These are phyloP conservation scores for Tinea pellionella DNA, from an alignment of 2,888 invertebrate genomes.

Conservation along the genomic window DNA sequence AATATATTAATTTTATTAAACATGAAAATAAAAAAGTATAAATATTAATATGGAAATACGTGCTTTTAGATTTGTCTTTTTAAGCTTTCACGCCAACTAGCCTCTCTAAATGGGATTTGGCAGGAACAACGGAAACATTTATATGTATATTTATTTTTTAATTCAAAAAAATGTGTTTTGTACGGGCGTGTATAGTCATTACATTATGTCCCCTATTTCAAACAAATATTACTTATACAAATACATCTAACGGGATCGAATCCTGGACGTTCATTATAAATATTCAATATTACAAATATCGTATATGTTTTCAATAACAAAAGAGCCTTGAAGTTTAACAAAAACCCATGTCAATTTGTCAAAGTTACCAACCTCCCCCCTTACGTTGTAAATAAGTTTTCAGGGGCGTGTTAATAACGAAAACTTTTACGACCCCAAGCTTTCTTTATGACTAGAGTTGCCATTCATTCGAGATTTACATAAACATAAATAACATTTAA, in stretches of 20 bases:
- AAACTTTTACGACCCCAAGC: slow-evolving; percentile 7
- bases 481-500: too few species aligned
- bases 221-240: too few species aligned
- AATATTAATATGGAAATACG: too few species aligned
- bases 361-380: not conserved
- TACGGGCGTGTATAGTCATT: too few species aligned
- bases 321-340: not conserved
- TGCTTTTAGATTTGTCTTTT: too few species aligned
- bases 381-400: slow-evolving; percentile 9
- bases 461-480: not conserved
- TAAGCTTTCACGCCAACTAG: not conserved
- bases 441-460: slow-evolving; percentile 2
- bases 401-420: slow-evolving; percentile 8
- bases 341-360: slow-evolving; percentile 1
- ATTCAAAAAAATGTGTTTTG: too few species aligned
- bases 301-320: not conserved
- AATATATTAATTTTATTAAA: too few species aligned
- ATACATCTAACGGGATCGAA: too few species aligned
- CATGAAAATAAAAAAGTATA: too few species aligned
- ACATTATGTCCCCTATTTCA: too few species aligned
- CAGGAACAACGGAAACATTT: not conserved
- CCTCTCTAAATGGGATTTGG: not conserved
- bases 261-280: too few species aligned
- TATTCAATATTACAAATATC: too few species aligned
- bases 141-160: not conserved